Conservation (phyloP, 2,888 invertebrate species). For the Phorcus lineatus region DNA sequence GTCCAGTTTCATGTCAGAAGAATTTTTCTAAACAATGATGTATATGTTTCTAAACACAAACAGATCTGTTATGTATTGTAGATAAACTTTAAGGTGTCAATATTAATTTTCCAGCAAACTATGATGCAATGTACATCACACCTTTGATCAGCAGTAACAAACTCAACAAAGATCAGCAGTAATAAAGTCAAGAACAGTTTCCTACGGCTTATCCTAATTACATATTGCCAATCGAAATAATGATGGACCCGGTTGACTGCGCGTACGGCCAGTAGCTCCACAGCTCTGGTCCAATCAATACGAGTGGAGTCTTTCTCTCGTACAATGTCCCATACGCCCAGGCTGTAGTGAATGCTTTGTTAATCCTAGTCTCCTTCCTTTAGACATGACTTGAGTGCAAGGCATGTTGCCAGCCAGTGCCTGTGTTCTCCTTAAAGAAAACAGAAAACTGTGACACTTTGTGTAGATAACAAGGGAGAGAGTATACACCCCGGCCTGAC, state of each 20-base stretch:
- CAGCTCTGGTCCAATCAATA: neutral
- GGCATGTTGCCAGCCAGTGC: neutral
- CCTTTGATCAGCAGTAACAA: no score
- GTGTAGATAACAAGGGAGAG: neutral
- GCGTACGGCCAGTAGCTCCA: neutral
- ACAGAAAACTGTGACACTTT: constrained; percentile 1
- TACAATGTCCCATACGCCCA: constrained; percentile 6
- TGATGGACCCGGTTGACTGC: neutral
- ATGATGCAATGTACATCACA: no score
- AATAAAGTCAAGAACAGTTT: no score
- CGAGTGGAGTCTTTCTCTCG: neutral
- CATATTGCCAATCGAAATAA: no score
- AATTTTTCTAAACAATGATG: no score
- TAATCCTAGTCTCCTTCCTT: neutral
- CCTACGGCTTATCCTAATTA: no score
- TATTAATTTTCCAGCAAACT: no score
- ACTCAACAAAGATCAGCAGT: no score
- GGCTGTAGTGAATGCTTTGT: neutral
- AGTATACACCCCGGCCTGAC: neutral
- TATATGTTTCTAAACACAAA: no score
- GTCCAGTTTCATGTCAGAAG: no score
- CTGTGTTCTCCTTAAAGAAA: neutral
- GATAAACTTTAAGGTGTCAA: no score
- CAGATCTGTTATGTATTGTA: no score
- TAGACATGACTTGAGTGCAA: neutral